Conservation (phyloP, 2,888 invertebrate species). For the Limnephilus lunatus region DNA sequence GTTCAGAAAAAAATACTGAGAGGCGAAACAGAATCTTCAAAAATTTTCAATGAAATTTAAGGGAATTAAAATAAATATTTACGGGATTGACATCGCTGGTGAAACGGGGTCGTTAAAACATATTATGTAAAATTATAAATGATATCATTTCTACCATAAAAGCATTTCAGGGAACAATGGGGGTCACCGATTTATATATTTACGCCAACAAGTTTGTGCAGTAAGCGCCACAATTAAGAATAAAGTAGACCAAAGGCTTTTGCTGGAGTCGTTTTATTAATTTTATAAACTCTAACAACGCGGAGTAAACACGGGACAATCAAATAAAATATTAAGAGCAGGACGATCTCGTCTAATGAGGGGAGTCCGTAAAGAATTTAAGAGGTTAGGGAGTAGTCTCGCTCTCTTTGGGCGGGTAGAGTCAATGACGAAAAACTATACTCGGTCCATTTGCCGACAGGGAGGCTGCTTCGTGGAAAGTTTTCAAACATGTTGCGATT, state of each 20-base stretch:
- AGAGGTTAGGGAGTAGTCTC: background rate
- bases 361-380: constrained; percentile 40
- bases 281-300: constrained; percentile 21
- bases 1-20: no score
- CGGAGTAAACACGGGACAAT: background rate
- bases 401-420: no score
- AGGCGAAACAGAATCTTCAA: no score
- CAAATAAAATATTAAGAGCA: constrained; percentile 40
- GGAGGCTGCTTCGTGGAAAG: background rate
- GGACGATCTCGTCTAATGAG: constrained; percentile 16
- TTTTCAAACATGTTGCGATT: background rate
- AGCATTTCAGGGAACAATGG: background rate
- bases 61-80: background rate
- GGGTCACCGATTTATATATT: background rate
- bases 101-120: no score
- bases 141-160: background rate
- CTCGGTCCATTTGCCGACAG: background rate
- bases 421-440: no score
- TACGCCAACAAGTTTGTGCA: background rate
- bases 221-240: background rate
- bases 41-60: no score
- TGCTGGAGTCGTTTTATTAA: background rate
- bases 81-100: no score
- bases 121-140: background rate
- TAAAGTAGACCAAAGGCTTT: background rate